Conservation (phyloP, 2,113 vertebrate genomes). For the Limanda limanda region DNA sequence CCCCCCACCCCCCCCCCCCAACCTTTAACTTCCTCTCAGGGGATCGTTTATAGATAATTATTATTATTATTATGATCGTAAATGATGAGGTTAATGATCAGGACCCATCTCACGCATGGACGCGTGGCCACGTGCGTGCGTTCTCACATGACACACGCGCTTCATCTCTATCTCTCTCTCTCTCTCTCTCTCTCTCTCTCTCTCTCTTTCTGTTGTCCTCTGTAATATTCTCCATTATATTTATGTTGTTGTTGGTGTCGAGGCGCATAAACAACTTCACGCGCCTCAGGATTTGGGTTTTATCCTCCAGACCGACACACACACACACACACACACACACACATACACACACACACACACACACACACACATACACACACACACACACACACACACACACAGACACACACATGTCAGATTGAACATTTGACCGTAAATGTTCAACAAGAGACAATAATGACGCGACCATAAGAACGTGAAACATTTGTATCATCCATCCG, state of each 20-base stretch:
- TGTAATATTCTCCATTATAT: neutral
- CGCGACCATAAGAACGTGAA: neutral
- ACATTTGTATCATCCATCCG: neutral
- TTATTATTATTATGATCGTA: no score
- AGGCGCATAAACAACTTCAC: slow-evolving; percentile 37
- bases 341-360: neutral
- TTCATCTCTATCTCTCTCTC: neutral
- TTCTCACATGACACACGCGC: slow-evolving; percentile 27
- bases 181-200: neutral
- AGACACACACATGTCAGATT: neutral
- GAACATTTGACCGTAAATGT: neutral
- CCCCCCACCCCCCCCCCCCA: neutral
- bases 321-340: neutral
- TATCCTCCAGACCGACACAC: neutral
- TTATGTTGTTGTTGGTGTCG: slow-evolving; percentile 9
- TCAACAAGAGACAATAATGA: neutral
- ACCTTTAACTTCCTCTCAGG: neutral
- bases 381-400: slow-evolving; percentile 7
- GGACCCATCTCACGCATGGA: slow-evolving; percentile 30
- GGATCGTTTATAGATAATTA: neutral
- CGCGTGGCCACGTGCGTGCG: slow-evolving; percentile 60
- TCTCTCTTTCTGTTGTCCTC: slow-evolving; percentile 3
- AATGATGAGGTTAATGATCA: neutral
- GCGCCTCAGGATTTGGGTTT: neutral
- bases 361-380: neutral